Evolutionary conservation across 2,113 vertebrate genomes (phyloP).

Genomic region (Probosciger aterrimus): DNA sequence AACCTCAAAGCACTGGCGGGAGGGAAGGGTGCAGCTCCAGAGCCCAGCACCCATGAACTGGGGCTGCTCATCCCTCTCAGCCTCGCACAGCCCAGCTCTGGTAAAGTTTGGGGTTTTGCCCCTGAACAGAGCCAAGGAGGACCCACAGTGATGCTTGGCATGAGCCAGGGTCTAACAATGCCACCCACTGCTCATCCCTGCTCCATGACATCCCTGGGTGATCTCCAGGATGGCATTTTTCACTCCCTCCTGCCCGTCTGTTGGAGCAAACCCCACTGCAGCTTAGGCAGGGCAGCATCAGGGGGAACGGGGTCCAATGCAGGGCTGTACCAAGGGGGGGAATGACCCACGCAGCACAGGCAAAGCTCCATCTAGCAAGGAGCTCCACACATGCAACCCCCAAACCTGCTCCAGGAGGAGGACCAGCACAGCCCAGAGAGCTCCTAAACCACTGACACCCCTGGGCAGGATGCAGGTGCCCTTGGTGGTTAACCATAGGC

Average conservation of each 20-base stretch:
- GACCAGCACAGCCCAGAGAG: neutral
- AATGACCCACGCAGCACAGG: neutral
- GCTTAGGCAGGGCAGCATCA: rapidly evolving
- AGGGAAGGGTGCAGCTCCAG: rapidly evolving
- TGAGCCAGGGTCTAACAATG: neutral
- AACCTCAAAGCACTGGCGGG: rapidly evolving
- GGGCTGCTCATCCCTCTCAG: neutral
- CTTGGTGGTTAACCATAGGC: neutral
- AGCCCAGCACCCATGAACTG: neutral
- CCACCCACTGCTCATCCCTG: neutral
- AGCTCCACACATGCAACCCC: too few species aligned
- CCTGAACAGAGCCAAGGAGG: neutral
- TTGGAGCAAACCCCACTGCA: neutral
- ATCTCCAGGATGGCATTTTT: neutral
- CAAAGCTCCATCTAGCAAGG: neutral
- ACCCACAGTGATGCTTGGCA: neutral
- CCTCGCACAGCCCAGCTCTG: rapidly evolving
- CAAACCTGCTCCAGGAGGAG: rapidly evolving
- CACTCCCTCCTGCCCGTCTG: neutral
- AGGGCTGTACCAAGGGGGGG: neutral
- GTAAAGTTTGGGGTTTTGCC: neutral
- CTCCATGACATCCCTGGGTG: neutral
- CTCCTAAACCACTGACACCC: neutral
- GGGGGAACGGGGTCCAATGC: rapidly evolving
- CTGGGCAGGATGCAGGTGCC: neutral